Conservation (phyloP, 2,797 vertebrate genomes). For the Pristis pectinata region DNA sequence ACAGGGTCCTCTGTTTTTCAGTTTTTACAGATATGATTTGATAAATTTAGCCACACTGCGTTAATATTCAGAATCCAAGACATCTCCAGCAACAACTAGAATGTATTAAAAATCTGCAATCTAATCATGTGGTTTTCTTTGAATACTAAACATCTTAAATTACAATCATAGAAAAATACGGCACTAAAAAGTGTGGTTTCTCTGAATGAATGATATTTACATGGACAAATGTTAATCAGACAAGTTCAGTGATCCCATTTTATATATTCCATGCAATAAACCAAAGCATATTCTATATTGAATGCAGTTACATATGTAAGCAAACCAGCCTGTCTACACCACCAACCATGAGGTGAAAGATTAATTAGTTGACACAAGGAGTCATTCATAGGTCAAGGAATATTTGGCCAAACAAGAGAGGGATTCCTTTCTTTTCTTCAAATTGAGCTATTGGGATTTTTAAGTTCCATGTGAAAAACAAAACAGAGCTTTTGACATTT, state of each 20-base stretch:
- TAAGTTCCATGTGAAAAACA: not conserved
- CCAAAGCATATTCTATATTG: not conserved
- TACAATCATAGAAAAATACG: not conserved
- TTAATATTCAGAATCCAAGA: not conserved
- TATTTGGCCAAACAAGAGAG: not conserved
- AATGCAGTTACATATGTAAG: not conserved
- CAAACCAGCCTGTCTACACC: not conserved
- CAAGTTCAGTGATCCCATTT: not conserved
- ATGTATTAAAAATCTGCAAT: not conserved
- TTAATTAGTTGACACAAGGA: not conserved
- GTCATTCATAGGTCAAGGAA: not conserved
- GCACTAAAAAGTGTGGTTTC: not conserved
- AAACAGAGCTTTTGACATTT: not conserved
- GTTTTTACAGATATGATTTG: not conserved
- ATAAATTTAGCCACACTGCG: not conserved
- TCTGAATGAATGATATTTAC: not conserved
- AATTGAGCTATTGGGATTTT: not conserved
- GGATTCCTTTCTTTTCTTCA: not conserved
- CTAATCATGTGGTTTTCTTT: not conserved
- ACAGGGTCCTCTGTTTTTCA: not conserved
- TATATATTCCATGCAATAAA: not conserved
- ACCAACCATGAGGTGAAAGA: not conserved
- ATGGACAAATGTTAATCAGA: not conserved
- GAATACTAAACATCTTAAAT: not conserved
- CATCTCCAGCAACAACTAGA: not conserved